Evolutionary conservation across 2,797 vertebrate species (phyloP), one percentile per base, ranked within the genome.

Genomic region (Aphelocoma californica): DNA sequence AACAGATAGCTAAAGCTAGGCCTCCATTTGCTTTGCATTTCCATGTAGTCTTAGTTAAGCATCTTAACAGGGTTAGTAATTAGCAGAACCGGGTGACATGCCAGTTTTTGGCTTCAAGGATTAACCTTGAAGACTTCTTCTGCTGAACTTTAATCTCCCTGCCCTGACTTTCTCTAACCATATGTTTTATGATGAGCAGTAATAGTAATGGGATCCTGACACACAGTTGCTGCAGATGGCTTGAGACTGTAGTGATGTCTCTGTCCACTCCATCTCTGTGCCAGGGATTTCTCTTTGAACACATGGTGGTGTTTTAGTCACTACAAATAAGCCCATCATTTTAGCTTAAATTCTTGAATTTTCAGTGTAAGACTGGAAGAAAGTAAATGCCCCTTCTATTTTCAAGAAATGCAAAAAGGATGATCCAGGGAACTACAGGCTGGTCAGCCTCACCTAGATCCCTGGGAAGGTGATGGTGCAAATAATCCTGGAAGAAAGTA

Each of bases 101-200:
- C 23, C 44, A 66, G 56, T 66, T 84, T 92, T 93, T 1, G 0
- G 8, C 26, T 75, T 90, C 58, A 51, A 2, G 2, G n/a, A 88
- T 91, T 94, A 96, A 83, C 65, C 50, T 65, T 64, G 54, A 29
- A 60, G 78, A 62, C 16, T 58, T 77, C 85, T 85, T 61, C 69
- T 56, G 18, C 5, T 91, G 65, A 94, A 91, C 62, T 80, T 92
- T 74, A 57, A 31, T 74, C 32, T 89, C 40, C 34, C 13, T 58
- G 54, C 28, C n/a, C 62, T 86, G 47, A 56, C 19, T 93, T 90
- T 58, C 72, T 93, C 70, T 83, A 70, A 74, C 75, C 72, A 86
- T 92, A 95, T 92, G 85, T 64, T 95, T 93, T 78, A 69, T 51
- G 54, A 93, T 60, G 19, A 91, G 25, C 21, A 87, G 53, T 66